Conservation (phyloP, 2,888 invertebrate genomes). For the Orthosia cruda region DNA sequence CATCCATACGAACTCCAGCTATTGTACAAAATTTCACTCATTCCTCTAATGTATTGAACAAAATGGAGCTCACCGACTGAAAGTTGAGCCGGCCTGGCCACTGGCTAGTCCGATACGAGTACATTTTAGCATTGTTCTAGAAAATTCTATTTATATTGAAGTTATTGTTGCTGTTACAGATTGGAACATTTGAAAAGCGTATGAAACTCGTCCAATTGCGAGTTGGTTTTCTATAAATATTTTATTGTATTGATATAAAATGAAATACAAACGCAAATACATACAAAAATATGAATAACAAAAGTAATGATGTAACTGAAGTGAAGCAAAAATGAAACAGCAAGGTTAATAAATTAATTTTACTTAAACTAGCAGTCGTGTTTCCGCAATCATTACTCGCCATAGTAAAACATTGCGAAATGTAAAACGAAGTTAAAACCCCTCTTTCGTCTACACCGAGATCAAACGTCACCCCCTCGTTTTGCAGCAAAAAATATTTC, state of each 20-base stretch:
- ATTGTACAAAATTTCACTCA: conserved; percentile 15
- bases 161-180: conserved; percentile 40
- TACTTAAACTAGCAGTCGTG: neutral
- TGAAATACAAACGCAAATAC: neutral
- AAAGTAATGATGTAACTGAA: neutral
- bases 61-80: conserved; percentile 4
- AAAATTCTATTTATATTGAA: conserved; percentile 40
- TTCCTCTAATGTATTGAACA: conserved; percentile 40
- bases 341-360: conserved; percentile 13
- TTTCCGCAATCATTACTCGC: conserved; percentile 26
- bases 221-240: conserved; percentile 15
- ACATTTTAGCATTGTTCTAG: conserved; percentile 45
- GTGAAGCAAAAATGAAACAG: neutral
- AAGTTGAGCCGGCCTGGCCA: conserved; percentile 29
- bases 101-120: conserved; percentile 29
- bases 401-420: conserved; percentile 27
- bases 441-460: conserved; percentile 47
- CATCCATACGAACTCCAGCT: neutral
- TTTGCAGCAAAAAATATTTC: conserved; percentile 70
- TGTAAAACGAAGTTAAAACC: conserved; percentile 53
- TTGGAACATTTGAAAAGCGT: conserved; percentile 41
- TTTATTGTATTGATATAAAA: conserved; percentile 5
- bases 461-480: conserved; percentile 66
- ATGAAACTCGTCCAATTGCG: conserved; percentile 21
- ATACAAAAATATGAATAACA: neutral